These are phyloP conservation scores for Neoarius graeffei DNA, from an alignment of 2,113 vertebrate genomes.

Conservation along the genomic window DNA sequence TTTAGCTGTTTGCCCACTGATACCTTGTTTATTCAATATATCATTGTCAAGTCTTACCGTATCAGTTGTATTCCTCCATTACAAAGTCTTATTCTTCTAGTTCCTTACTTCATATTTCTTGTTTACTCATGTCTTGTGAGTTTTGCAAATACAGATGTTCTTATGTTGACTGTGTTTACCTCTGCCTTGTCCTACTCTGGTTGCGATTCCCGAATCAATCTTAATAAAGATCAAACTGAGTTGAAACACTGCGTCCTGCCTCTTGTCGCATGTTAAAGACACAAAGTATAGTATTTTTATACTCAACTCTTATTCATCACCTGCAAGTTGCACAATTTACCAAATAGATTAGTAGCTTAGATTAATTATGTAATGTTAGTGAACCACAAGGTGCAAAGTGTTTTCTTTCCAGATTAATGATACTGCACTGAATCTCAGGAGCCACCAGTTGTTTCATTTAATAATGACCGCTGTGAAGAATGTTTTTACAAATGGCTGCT, in stretches of 20 bases:
- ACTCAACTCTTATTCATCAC: background rate
- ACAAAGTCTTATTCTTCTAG: background rate
- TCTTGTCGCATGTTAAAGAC: background rate
- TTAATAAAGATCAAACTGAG: background rate
- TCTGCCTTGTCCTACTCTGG: background rate
- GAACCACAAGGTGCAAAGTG: background rate
- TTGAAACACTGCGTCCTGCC: background rate
- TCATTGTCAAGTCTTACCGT: background rate
- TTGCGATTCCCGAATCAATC: too few relatives aligned
- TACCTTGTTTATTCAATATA: background rate
- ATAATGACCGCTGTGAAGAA: constrained; percentile 14
- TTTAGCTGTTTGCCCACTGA: background rate
- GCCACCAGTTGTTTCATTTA: background rate
- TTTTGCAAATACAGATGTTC: background rate
- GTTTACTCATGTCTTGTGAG: background rate
- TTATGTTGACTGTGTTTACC: background rate
- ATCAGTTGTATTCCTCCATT: background rate
- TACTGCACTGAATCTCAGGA: background rate
- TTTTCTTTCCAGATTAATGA: constrained; percentile 1
- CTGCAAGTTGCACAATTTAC: background rate
- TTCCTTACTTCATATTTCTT: background rate
- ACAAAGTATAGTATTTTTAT: background rate
- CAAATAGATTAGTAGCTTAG: background rate
- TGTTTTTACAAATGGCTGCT: background rate
- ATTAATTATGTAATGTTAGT: background rate